Evolutionary conservation across 1,140 invertebrate species (phyloP).

Genomic region (Mycetomoellerius zeteki): DNA sequence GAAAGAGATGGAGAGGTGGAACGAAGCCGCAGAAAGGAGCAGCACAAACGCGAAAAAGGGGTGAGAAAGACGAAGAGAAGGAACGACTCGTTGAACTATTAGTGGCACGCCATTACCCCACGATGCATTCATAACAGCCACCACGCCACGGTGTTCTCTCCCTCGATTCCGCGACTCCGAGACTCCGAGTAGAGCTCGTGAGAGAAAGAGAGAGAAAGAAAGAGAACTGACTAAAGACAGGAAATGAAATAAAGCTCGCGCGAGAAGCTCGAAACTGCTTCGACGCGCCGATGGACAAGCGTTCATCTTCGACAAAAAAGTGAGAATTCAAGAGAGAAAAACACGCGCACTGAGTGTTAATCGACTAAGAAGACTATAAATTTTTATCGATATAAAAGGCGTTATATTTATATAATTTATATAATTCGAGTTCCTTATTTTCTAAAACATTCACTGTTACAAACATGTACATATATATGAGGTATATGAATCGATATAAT

Average conservation of each 20-base stretch:
- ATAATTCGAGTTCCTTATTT: background rate
- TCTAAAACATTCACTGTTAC: background rate
- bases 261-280: conserved; percentile 51
- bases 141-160: conserved; percentile 54
- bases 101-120: conserved; percentile 79
- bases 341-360: conserved; percentile 10
- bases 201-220: conserved; percentile 26
- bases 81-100: conserved; percentile 78
- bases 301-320: conserved; percentile 20
- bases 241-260: conserved; percentile 59
- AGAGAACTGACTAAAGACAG: conserved; percentile 31
- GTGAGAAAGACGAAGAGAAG: conserved; percentile 38
- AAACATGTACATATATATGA: background rate
- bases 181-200: conserved; percentile 38
- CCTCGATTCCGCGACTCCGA: conserved; percentile 59
- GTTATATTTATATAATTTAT: background rate
- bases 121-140: conserved; percentile 76
- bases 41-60: conserved; percentile 3
- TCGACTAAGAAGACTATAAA: background rate
- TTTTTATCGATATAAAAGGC: background rate
- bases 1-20: conserved; percentile 66
- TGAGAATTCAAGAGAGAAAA: background rate
- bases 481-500: background rate
- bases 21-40: conserved; percentile 58
- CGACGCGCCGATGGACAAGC: conserved; percentile 49